Base-by-base conservation (phyloP, 2,113 vertebrate genomes). In the Picathartes gymnocephalus region DNA sequence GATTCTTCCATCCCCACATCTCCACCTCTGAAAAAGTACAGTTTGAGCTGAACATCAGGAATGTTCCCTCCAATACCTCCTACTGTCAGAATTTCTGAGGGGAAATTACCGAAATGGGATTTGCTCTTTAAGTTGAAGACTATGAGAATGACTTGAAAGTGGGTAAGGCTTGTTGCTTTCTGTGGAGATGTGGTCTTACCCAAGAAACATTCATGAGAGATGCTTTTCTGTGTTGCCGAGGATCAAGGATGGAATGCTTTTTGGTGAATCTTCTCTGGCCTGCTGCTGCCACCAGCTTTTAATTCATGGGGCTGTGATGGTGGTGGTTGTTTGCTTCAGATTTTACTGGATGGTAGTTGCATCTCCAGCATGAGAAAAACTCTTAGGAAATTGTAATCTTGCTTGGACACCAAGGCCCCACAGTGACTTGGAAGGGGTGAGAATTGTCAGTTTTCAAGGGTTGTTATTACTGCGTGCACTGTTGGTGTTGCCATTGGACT, bases 141-240 rank as follows among this genome's bases (percentile, higher is more conserved):
- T 35, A 0, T 28, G 24, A 72, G 24, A 58, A n/a, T 79, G 21
- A 64, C 44, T 76, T 74, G 39, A 48, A 74, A 20, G 24, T 64
- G 42, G 56, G 11, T 31, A 47, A 77, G 51, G 16, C 11, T 27
- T 42, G 47, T 66, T 82, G 22, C 15, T 69, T 61, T 44, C 28
- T 77, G 15, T 53, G 42, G 21, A 68, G 33, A 12, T 81, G 15
- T 24, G 28, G 5, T 68, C 35, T 88, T 40, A 5, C 17, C 4
- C 12, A 30, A 28, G 53, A 81, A 45, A 27, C 1, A 2, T 62
- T 42, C 1, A 1, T 8, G 57, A 54, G 39, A 22, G 35, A 1
- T 40, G 27, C 6, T 23, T 31, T 54, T 33, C 42, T 2, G 0
- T 42, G 48, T 57, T 47, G n/a, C 66, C 6, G 6, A 19, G 37